These are phyloP conservation scores for Lithobius niger DNA, from an alignment of 1,140 invertebrate genomes.

Conservation along the genomic window DNA sequence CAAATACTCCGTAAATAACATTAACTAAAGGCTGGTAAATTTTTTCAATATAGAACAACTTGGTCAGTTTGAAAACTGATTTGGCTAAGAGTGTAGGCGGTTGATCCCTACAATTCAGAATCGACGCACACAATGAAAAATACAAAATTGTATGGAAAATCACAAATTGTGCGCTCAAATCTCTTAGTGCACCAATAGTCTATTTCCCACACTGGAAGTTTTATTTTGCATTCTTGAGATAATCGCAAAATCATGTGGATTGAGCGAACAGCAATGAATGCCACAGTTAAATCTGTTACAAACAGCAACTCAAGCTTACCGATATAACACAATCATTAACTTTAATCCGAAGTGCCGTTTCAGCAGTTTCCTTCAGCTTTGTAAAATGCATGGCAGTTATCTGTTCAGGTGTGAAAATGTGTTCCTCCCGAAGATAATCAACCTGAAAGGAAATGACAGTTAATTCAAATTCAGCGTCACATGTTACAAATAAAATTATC, in stretches of 20 bases:
- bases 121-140: no score
- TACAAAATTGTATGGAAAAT: background rate
- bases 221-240: conserved; percentile 3
- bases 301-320: no score
- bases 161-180: background rate
- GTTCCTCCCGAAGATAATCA: conserved; percentile 70
- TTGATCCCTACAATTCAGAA: no score
- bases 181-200: background rate
- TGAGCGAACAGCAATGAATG: conserved; percentile 2
- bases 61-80: no score
- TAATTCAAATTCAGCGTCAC: no score
- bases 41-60: no score
- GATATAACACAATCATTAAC: conserved; percentile 96
- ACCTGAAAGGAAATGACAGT: conserved; percentile 44
- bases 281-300: conserved; percentile 1
- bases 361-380: conserved; percentile 86
- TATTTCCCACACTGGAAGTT: no score
- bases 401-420: conserved; percentile 85
- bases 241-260: background rate
- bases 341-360: conserved; percentile 69
- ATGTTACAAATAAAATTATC: no score
- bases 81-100: no score
- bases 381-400: conserved; percentile 93
- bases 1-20: no score
- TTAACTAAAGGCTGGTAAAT: no score